These are phyloP conservation scores for Poeciliopsis retropinna DNA, from an alignment of 2,113 vertebrate genomes.

Conservation along the genomic window DNA sequence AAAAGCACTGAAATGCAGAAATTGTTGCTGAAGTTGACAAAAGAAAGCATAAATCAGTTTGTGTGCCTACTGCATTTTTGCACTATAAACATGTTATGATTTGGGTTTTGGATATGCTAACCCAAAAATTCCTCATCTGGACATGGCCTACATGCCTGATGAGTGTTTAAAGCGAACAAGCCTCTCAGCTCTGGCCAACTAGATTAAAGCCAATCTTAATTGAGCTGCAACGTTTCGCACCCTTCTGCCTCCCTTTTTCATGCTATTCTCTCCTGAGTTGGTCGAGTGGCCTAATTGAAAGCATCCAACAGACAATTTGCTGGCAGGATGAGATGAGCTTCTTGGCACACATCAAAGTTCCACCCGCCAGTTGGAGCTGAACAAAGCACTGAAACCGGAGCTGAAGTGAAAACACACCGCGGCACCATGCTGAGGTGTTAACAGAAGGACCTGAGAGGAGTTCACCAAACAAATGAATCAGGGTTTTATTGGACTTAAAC, in stretches of 20 bases:
- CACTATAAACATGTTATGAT: background rate
- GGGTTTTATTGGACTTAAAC: conserved; percentile 7
- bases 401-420: conserved; percentile 33
- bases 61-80: background rate
- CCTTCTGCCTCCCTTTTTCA: conserved; percentile 19
- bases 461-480: conserved; percentile 27
- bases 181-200: conserved; percentile 5
- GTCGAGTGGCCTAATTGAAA: conserved; percentile 54
- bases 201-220: conserved; percentile 3
- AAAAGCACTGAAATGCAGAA: background rate
- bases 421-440: conserved; percentile 38
- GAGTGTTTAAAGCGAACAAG: background rate
- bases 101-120: background rate
- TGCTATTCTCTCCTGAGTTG: conserved; percentile 45
- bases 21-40: background rate
- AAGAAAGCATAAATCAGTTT: background rate
- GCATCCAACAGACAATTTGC: conserved; percentile 49
- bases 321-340: conserved; percentile 44
- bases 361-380: conserved; percentile 50
- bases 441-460: conserved; percentile 32
- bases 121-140: background rate
- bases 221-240: conserved; percentile 23
- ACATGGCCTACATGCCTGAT: background rate
- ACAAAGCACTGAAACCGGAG: conserved; percentile 26
- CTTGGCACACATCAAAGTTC: conserved; percentile 40